Conservation (phyloP, 2,888 invertebrate genomes). For the Cheilosia vernalis region DNA sequence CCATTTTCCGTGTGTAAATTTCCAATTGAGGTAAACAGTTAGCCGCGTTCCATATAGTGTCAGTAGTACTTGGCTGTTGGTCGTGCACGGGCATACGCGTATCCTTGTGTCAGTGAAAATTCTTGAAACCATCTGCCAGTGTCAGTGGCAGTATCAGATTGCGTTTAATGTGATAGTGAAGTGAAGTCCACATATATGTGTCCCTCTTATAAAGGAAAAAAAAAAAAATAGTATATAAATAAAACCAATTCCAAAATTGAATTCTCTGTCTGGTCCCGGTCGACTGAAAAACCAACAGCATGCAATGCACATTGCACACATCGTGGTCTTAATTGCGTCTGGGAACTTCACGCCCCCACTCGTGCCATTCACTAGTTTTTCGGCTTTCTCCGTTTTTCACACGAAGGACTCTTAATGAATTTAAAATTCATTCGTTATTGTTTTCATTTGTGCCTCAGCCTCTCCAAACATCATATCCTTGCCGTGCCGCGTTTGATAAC, state of each 20-base stretch:
- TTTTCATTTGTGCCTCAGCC: constrained; percentile 47
- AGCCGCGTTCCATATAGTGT: constrained; percentile 35
- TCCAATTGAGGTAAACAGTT: constrained; percentile 59
- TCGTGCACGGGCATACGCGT: constrained; percentile 61
- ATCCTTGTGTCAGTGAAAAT: constrained; percentile 38
- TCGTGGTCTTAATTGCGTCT: constrained; percentile 45
- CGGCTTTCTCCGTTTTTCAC: constrained; percentile 5
- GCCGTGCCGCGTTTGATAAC: constrained; percentile 59
- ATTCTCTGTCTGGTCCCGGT: constrained; percentile 7
- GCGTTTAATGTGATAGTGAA: constrained; percentile 25
- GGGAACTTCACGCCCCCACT: constrained; percentile 25
- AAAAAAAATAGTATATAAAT: neutral
- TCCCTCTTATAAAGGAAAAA: neutral
- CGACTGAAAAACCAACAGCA: constrained; percentile 42
- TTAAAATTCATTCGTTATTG: constrained; percentile 58
- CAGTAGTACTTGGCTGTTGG: constrained; percentile 71
- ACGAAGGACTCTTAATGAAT: constrained; percentile 56
- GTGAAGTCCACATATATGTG: neutral
- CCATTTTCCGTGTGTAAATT: neutral
- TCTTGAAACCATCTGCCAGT: constrained; percentile 23
- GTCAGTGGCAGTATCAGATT: constrained; percentile 14
- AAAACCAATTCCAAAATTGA: constrained; percentile 5
- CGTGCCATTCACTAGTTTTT: constrained; percentile 30
- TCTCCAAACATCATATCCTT: constrained; percentile 40
- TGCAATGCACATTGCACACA: neutral